Conservation (phyloP, 2,113 vertebrate genomes). For the Collichthys lucidus region DNA sequence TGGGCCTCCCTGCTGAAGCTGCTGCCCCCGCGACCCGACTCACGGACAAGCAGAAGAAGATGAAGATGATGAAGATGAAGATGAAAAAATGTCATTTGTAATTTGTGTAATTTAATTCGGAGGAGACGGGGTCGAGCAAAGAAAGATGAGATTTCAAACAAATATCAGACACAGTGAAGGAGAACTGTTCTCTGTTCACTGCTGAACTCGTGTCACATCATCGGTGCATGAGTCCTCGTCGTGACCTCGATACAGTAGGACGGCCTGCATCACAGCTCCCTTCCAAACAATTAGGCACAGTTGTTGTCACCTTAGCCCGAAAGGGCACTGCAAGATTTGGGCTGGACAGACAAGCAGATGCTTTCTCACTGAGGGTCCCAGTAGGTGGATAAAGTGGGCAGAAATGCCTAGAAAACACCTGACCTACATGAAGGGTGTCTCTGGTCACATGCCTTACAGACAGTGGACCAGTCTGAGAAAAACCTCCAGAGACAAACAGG, state of each 20-base stretch:
- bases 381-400: conserved; percentile 60
- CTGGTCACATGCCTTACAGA: conserved; percentile 62
- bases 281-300: conserved; percentile 74
- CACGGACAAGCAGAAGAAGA: too few species aligned
- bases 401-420: conserved; percentile 58
- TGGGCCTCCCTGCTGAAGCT: too few species aligned
- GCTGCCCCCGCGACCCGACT: too few species aligned
- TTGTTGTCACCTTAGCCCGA: conserved; percentile 55
- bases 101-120: too few species aligned
- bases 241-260: conserved; percentile 30
- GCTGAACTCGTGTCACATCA: neutral
- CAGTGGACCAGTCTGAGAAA: conserved; percentile 17
- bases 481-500: conserved; percentile 34
- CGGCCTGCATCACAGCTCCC: conserved; percentile 46
- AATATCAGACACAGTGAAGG: neutral
- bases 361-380: conserved; percentile 69
- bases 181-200: neutral
- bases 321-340: conserved; percentile 49
- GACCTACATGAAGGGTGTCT: conserved; percentile 67
- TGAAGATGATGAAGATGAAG: too few species aligned
- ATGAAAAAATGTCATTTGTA: too few species aligned
- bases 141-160: too few species aligned
- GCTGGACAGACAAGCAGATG: conserved; percentile 59
- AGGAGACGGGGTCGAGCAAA: too few species aligned
- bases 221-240: neutral